Evolutionary conservation across 2,113 vertebrate genomes (phyloP), one percentile per base, ranked within the genome.

Genomic region (Otus sunia): DNA sequence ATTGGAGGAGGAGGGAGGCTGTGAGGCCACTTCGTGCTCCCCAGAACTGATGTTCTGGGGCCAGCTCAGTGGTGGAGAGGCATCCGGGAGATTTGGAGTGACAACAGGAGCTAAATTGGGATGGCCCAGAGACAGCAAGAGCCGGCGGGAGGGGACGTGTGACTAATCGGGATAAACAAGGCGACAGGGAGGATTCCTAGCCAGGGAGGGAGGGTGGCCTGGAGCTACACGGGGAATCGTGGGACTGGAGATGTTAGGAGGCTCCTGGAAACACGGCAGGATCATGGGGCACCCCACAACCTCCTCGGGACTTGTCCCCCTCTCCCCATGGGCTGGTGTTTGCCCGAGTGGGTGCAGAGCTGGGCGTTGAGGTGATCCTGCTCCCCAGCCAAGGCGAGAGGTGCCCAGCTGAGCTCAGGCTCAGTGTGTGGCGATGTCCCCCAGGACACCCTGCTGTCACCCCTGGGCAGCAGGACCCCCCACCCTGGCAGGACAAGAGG

Each of bases 91-190:
- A 29, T 43, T 32, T 58, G 95, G 83, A 95, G 76, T 96, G 92
- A 95, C 90, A 94, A 88, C 85, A 94, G 95, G 92, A 94, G 88
- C 95, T 95, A 97, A 96, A 96, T 94, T n/a, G 79, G 91, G 96
- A 89, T 72, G 67, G 80, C 91, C 83, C 17, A 23, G 88, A 86
- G 88, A 84, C 86, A 69, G 39, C 10, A 9, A 86, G 90, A 81
- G 75, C 89, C 5, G 17, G 43, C 1, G 26, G 89, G 85, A 93
- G 86, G 49, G 92, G 90, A 92, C 1, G 43, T 67, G 95, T 94
- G 94, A 95, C 83, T 97, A 91, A 96, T 53, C 1, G 25, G 73
- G 88, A 94, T 91, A 92, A 96, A 93, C 91, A 75, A 87, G 88
- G 82, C 34, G 60, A 88, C 86, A 60, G 69, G 76, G 85, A 75